A percentile compares a stretch with the other conserved stretches of the same genome.
Evolutionary conservation across 2,888 invertebrate species (phyloP).

Genomic region (Oeneis ivallda): DNA sequence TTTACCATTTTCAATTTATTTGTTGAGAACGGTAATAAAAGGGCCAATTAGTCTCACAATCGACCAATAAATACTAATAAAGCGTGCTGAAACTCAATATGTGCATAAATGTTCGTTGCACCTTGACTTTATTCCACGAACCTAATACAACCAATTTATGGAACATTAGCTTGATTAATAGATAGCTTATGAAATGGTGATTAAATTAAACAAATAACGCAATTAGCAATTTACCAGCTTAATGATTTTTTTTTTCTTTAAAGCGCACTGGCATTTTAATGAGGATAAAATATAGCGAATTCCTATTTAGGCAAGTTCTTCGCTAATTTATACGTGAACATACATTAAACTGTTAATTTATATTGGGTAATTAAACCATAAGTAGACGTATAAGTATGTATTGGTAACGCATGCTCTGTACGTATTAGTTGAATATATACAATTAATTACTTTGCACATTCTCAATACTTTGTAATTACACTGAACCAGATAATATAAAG

Average conservation of each 20-base stretch:
- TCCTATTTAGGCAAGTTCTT: conserved; percentile 10
- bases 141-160: conserved; percentile 32
- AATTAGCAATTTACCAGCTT: conserved; percentile 53
- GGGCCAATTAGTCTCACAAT: background rate
- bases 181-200: conserved; percentile 55
- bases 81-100: conserved; percentile 14
- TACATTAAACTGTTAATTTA: conserved; percentile 15
- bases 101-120: conserved; percentile 11
- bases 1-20: background rate
- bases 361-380: conserved; percentile 18
- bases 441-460: conserved; percentile 19
- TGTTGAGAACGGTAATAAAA: background rate
- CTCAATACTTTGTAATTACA: background rate
- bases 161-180: conserved; percentile 51
- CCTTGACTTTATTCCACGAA: conserved; percentile 23
- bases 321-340: conserved; percentile 24
- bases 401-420: background rate
- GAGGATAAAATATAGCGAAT: background rate
- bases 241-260: conserved; percentile 41
- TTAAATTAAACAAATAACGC: conserved; percentile 56
- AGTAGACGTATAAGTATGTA: background rate
- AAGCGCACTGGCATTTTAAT: conserved; percentile 1
- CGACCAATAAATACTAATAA: background rate
- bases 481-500: background rate
- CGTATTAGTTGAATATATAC: background rate